Conservation (phyloP, 2,888 invertebrate species). For the Hemistola chrysoprasaria region DNA sequence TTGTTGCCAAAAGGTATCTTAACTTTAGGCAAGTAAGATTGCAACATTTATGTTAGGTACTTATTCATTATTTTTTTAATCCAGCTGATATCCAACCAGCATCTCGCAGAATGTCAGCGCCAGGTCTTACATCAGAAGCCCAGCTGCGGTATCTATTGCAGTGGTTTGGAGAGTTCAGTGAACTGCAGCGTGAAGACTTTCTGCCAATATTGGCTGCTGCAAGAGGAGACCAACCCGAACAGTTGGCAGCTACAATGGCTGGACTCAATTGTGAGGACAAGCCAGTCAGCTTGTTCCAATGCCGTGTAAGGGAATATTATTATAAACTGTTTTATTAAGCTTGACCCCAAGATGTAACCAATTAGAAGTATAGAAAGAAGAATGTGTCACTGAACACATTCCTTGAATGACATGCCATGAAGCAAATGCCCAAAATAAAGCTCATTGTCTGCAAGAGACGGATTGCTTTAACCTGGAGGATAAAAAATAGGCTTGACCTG, state of each 20-base stretch:
- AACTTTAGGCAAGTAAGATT: too few species aligned
- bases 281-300: slow-evolving; percentile 91
- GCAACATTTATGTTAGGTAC: too few species aligned
- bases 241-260: slow-evolving; percentile 86
- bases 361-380: too few species aligned
- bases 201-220: slow-evolving; percentile 86
- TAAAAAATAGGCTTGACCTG: too few species aligned
- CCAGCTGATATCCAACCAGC: slow-evolving; percentile 52
- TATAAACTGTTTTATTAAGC: too few species aligned
- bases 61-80: slow-evolving; percentile 15
- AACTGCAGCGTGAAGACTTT: slow-evolving; percentile 93
- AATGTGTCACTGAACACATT: too few species aligned
- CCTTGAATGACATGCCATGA: too few species aligned
- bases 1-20: too few species aligned
- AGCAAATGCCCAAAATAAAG: too few species aligned
- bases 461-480: too few species aligned
- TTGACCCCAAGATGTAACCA: too few species aligned
- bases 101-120: slow-evolving; percentile 76
- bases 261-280: slow-evolving; percentile 86
- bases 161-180: slow-evolving; percentile 96
- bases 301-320: slow-evolving; percentile 90
- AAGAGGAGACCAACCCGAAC: slow-evolving; percentile 86
- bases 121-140: slow-evolving; percentile 84
- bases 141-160: slow-evolving; percentile 91
- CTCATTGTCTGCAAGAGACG: too few species aligned